phyloP scores from a whole-genome alignment of 2,797 vertebrate genomes.

The Rhincodon typus region DNA sequence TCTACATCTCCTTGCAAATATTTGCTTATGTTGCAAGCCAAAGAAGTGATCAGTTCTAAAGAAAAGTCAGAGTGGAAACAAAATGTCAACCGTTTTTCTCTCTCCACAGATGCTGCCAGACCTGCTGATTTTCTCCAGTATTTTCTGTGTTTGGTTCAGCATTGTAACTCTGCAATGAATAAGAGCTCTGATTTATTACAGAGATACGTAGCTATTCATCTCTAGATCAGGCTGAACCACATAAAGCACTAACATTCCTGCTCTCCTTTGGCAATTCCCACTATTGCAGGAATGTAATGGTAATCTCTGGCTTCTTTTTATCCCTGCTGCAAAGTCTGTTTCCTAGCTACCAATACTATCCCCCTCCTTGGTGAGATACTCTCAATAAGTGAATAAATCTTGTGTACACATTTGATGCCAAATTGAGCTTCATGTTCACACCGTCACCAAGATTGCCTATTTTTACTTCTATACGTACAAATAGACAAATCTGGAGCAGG shows the following conservation, averaged over 20 bases:
- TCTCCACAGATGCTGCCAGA: background rate
- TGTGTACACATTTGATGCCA: background rate
- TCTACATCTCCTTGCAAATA: too few species aligned
- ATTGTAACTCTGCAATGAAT: background rate
- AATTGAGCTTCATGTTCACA: background rate
- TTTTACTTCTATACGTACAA: background rate
- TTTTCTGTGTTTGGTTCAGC: background rate
- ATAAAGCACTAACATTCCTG: background rate
- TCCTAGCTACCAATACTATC: background rate
- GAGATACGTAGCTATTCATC: background rate
- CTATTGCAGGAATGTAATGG: background rate
- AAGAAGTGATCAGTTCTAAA: background rate
- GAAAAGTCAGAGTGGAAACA: background rate
- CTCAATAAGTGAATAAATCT: background rate
- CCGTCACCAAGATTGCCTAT: background rate
- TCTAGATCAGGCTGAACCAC: background rate
- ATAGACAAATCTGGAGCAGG: too few species aligned
- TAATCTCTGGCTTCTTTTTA: background rate
- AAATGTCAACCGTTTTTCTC: background rate
- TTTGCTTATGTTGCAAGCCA: background rate
- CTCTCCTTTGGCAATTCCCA: background rate
- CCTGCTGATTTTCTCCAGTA: background rate
- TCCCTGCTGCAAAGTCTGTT: background rate
- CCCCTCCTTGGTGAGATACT: background rate
- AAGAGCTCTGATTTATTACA: background rate